Evolutionary conservation across 2,797 vertebrate species (phyloP), one percentile per base, ranked within the genome.

Genomic region (Gorsachius magnificus): DNA sequence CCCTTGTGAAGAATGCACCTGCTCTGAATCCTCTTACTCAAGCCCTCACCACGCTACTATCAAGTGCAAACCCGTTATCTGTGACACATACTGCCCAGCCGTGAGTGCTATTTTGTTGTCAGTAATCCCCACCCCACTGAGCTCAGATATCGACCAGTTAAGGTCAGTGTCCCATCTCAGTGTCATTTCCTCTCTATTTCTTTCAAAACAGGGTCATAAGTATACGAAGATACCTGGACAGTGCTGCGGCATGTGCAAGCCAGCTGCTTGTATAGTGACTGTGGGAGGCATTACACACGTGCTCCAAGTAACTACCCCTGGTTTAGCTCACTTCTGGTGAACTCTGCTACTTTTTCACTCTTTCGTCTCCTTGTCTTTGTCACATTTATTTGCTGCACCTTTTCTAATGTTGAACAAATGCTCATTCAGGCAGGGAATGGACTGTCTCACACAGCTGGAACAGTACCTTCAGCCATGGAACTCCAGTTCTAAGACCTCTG

Each of bases 181-280:
- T n/a, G 33, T 41, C 16, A 48, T 36, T 66, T 29, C n/a, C 25
- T 87, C 46, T 84, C 33, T 38, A 3, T 63, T 57, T 45, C 72
- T 68, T 92, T 85, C 78, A 48, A 80, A 57, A 28, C 86, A 98
- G 98, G 98, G 98, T 63, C 98, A 68, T 19, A 50, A 90, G 70
- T 98, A 98, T 22, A 96, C 82, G 54, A 35, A 28, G 20, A 63
- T 14, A 65, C 19, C 69, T 0, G 97, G 96, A 9, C 87, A 96
- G 79, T 98, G 98, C 83, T 98, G 98, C 0, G 98, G 98, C 8
- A 6, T 4, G 0, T 98, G 98, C 25, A 60, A 89, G 20, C 86
- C 69, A 61, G 76, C 10, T 0, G 95, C 92, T 54, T 98, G 98
- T 5, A 33, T 97, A 11, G 4, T 95, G 31, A 93, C 91, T 12